Base-by-base conservation (phyloP, 2,797 vertebrate species). In the Melanotaenia parkinsoni region DNA sequence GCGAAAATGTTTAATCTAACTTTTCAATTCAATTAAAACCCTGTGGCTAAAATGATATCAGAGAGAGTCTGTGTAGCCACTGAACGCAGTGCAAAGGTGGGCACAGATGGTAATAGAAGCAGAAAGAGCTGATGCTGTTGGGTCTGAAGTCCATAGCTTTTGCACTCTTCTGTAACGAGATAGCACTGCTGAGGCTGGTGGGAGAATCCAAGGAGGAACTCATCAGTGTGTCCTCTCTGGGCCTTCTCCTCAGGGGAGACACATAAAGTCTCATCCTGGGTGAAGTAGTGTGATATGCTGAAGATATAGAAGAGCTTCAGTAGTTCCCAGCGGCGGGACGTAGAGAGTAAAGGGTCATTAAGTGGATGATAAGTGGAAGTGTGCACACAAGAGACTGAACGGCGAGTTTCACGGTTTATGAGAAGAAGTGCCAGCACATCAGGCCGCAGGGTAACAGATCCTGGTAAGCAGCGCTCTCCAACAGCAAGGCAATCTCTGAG, bases 161-260 rank as follows among this genome's bases (percentile, higher is more conserved):
- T 89, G 65, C 92, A 94, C 61, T 96, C 82, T 5, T 95, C 90
- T 30, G 92, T 93, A 35, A 96, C 95, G 1, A 96, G 80, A 85
- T 97, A 98, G 87, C 96, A 97, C 84, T 96, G 96, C 28, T 92
- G 83, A 0, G 96, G 95, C 33, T 90, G 85, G 43, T 96, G 96
- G 6, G 90, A 72, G 66, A 92, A 94, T 30, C 93, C 93, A 16
- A 63, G 70, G 0, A 74, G 74, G 50, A 95, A 95, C 51, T 95
- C 94, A 66, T 96, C 94, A 38, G 79, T 43, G 58, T 59, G 67
- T 33, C 70, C 54, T 30, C 62, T 68, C 43, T 80, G 80, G 47
- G 71, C 7, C n/a, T 47, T 82, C 58, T 92, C 89, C 22, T 90
- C 87, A 1, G 70, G 24, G 18, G 80, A 28, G 8, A 78, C 77